Evolutionary conservation across 2,113 vertebrate genomes (phyloP), one percentile per base, ranked within the genome.

Genomic region (Callospermophilus lateralis): DNA sequence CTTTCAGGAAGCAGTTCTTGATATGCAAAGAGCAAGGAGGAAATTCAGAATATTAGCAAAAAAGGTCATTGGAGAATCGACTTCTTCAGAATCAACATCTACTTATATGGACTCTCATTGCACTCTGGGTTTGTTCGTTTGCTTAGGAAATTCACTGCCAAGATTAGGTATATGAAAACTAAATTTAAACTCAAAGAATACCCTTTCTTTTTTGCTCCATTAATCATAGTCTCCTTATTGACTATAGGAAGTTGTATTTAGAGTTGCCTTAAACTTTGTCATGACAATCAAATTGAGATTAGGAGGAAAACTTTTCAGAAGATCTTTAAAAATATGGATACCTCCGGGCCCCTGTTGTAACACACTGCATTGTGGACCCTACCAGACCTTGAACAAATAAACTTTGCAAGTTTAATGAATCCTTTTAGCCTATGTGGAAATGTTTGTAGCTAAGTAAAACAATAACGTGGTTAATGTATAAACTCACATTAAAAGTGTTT

Each of bases 1-100:
- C 65, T 92, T n/a, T 70, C 96, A 4, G 0, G 48, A 95, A 88
- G 93, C 87, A 30, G 13, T 81, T 95, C 61, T 85, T 98, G 90
- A 55, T 77, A 96, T 92, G 65, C 91, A 74, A 94, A 93, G 4
- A 65, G 78, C 89, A 61, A 89, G 93, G 96, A 97, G 96, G 89
- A 39, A 96, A 96, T 97, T 86, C 39, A 93, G 63, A 96, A 97
- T 95, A 84, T 39, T 39, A 70, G 81, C 73, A 89, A 80, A 96
- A 45, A 17, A 94, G 96, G 83, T 92, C 10, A 79, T 20, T 0
- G 39, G 78, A 90, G 77, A 84, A 96, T 63, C 2, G 9, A 97
- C 24, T 73, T 93, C 87, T 90, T 90, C 79, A 55, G 72, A 97
- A 90, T 68, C 95, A 13, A 93, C 68, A 77, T 91, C 90, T 97